Percentiles rank a stretch among this genome's conserved stretches.
Conservation (phyloP, 2,113 vertebrate species). For the Pao palembangensis region DNA sequence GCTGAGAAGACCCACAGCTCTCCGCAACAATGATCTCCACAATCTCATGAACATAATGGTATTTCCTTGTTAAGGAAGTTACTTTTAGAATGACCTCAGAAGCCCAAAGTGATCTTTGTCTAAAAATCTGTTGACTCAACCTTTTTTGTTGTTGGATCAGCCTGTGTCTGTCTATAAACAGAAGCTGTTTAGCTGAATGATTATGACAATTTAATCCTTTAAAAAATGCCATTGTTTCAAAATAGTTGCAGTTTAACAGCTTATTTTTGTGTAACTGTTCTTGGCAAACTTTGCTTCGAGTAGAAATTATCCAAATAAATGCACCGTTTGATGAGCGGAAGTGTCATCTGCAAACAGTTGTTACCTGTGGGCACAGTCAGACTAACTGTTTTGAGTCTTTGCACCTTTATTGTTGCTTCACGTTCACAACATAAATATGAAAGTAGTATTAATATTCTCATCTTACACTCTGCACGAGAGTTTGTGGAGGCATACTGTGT, state of each 20-base stretch:
- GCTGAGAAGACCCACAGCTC: conserved; percentile 14
- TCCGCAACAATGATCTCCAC: background rate
- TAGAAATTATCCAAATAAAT: background rate
- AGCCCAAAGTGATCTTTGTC: no score
- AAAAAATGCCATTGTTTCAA: no score
- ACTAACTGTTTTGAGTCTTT: background rate
- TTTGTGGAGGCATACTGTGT: background rate
- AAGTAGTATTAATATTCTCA: background rate
- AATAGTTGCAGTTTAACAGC: background rate
- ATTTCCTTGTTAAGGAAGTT: background rate
- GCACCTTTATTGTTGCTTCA: background rate
- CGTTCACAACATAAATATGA: background rate
- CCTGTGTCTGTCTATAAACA: background rate
- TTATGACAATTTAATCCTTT: no score
- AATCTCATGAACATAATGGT: background rate
- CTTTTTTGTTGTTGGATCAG: no score
- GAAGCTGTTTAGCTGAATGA: background rate
- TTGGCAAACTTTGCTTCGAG: background rate
- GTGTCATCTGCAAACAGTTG: background rate
- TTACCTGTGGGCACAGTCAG: background rate
- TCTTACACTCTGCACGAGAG: background rate
- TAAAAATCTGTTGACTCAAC: no score
- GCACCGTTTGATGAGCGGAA: background rate
- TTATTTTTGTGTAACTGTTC: background rate
- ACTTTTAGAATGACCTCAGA: background rate